Evolutionary conservation across 1,140 invertebrate genomes (phyloP).

Genomic region (Gonioctena quinquepunctata): DNA sequence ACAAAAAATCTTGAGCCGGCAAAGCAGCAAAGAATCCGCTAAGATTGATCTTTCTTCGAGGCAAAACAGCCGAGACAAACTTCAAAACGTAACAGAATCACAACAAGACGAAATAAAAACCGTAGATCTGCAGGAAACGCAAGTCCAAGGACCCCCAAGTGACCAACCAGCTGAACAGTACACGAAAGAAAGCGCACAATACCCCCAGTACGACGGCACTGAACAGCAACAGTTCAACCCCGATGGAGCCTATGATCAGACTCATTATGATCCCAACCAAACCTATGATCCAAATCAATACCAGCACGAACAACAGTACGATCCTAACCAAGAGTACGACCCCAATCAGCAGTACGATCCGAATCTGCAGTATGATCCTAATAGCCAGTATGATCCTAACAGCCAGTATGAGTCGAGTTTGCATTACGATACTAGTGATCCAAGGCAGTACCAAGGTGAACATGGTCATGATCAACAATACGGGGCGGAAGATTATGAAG

Average conservation of each 20-base stretch:
- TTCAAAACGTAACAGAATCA: constrained; percentile 1
- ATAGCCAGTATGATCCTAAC: constrained; percentile 34
- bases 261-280: constrained; percentile 36
- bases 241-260: constrained; percentile 36
- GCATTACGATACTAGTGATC: background rate
- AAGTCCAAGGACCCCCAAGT: background rate
- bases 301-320: constrained; percentile 25
- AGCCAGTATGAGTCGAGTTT: constrained; percentile 2
- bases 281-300: constrained; percentile 31
- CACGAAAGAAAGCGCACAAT: constrained; percentile 8
- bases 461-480: background rate
- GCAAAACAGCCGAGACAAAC: constrained; percentile 27
- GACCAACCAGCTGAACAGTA: background rate
- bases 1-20: background rate
- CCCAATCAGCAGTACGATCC: constrained; percentile 38
- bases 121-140: constrained; percentile 11
- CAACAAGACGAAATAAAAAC: constrained; percentile 2
- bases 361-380: constrained; percentile 30
- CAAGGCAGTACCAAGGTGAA: background rate
- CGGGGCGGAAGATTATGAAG: no score
- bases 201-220: background rate
- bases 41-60: constrained; percentile 13
- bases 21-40: background rate
- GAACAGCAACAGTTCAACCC: constrained; percentile 30
- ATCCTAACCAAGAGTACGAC: constrained; percentile 34